Base-by-base conservation (phyloP, 2,113 vertebrate species). In the Aythya baeri region DNA sequence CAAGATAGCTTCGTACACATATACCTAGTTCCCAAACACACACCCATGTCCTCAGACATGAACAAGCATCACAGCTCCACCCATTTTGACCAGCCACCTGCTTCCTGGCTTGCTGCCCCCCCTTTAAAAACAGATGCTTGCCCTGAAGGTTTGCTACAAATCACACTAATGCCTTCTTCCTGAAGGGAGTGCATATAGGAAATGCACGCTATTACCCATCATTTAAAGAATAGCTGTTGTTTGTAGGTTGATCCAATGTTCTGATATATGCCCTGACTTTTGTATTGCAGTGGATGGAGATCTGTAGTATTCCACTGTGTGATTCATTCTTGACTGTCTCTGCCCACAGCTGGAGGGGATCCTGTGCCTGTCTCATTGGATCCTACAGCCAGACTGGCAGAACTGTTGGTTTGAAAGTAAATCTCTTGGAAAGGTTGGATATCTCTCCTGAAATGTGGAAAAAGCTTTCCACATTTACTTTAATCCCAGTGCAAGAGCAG, bases 281-380 rank as follows among this genome's bases (percentile, higher is more conserved):
- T 44, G 32, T 41, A 13, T 15, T 46, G 17, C 14, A 61, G 21
- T 21, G 21, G 34, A 44, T 12, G 38, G 27, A 46, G 27, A 57
- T 16, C n/a, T 52, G 61, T 23, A 71, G 21, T 36, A 36, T 10
- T 6, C 11, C 1, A 0, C 1, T 11, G 5, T 7, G 12, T 34
- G 54, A 52, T 15, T 13, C 54, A 17, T 27, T 66, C 38, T 75
- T 54, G 20, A 27, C 14, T 17, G 11, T 49, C 36, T 68, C 57
- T 55, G 26, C 11, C 27, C 50, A 9, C 2, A 36, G 26, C 5
- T n/a, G 29, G 50, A 1, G 17, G 46, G 36, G 15, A 71, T 44
- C 3, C 17, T 29, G 7, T 5, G 11, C 15, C 46, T 88, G 27
- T 11, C 61, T 27, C 29, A 29, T 46, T 11, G 13, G 27, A 52